Base-by-base conservation (phyloP, 2,113 vertebrate species). In the Cranoglanis bouderius region DNA sequence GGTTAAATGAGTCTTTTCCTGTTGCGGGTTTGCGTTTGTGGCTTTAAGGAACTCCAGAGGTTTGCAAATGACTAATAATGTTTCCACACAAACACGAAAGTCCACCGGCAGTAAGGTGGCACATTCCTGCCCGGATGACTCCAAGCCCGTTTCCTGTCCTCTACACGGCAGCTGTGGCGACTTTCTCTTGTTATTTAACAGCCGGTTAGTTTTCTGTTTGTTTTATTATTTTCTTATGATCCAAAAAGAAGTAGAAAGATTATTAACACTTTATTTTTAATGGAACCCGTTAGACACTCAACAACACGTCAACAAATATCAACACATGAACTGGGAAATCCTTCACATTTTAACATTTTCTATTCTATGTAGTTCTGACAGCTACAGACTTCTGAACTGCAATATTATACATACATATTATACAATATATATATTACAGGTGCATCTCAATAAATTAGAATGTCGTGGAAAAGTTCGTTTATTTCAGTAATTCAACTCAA, bases 31-130 rank as follows among this genome's bases (percentile, higher is more conserved):
- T 80, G 90, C 92, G 90, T 93, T 90, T 59, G n/a, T 89, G 92
- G 82, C 88, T 85, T 65, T 90, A 86, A 92, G 91, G 88, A 92
- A 93, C 92, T 90, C 82, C 84, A 80, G 0, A 90, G 87, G 89
- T 78, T 78, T n/a, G 14, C 21, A 26, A 43, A 75, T 9, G 72
- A 38, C 10, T 26, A 43, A 26, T 43, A 26, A 2, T 13, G 72
- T 75, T 75, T 75, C 72, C 40, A 75, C 40, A 26, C 38, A 49
- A n/a, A 49, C 75, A 78, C 43, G 24, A 26, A 46, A 38, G 70
- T 74, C 18, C 35, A 3, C 16, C 8, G 8, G 8, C 38, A 40
- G 72, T 38, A 12, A 5, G 9, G 72, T 13, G 72, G 35, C 72
- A 46, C 40, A 24, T 75, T 75, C 40, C 72, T 12, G 21, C 38